Evolutionary conservation across 2,888 invertebrate species (phyloP), one percentile per base, ranked within the genome.

Genomic region (Dryocosmus kuriphilus): DNA sequence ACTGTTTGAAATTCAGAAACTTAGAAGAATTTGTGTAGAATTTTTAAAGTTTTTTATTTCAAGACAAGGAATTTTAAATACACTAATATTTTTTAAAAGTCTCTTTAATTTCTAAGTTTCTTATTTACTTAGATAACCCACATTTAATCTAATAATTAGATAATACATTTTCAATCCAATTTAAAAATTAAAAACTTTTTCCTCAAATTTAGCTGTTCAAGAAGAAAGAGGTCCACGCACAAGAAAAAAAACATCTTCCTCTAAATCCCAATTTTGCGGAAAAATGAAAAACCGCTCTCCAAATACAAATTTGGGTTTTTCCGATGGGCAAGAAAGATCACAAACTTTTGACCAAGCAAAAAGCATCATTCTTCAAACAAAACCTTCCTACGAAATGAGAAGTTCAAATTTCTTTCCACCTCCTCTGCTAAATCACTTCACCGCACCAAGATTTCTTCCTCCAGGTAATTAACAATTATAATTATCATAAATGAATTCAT

Each of bases 211-310:
- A 96, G 97, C 97, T 24, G 97, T 97, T 0, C 97, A 97, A 92
- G 95, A 96, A 89, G 97, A 97, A 90, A 93, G 97, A 76, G 97
- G 97, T 0, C 97, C 97, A 0, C 92, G 97, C 77, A 94, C 94
- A n/a, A 86, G 89, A 85, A 91, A 65, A 88, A 92, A 89, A 80
- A 38, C 77, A 35, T 60, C 74, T 65, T 61, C 41, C 7, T 14
- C 24, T 11, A 55, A 38, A 57, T 63, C 71, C 11, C 73, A 19
- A 38, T 51, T 51, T 46, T 8, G 22, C 6, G 65, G 57, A 65
- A 76, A 77, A 60, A n/a, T 46, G 7, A 38, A 63, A 71, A 51
- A 14, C 5, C 24, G 32, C 22, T 35, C 32, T 19, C 4, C 76
- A 11, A n/a, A 63, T 9, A 65, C 27, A 30, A 60, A 46, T 27